Evolutionary conservation across 2,113 vertebrate species (phyloP).

Genomic region (Rostratula benghalensis): DNA sequence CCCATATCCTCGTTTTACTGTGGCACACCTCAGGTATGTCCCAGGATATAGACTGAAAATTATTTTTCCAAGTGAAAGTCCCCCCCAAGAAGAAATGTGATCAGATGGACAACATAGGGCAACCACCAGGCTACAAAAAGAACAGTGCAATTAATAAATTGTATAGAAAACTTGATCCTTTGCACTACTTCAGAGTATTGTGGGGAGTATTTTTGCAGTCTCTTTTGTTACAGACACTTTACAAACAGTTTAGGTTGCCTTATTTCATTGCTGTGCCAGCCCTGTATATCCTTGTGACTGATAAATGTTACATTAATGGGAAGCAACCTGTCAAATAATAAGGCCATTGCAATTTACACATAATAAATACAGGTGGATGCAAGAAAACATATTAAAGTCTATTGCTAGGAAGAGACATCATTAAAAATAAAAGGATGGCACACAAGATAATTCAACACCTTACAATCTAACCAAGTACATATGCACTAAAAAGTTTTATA

Average conservation of each 20-base stretch:
- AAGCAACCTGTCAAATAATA: not conserved
- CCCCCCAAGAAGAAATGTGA: not conserved
- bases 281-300: not conserved
- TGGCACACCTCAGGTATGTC: not conserved
- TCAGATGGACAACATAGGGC: not conserved
- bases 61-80: not conserved
- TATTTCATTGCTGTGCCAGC: not conserved
- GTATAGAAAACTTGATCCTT: not conserved
- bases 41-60: not conserved
- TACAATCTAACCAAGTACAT: not conserved
- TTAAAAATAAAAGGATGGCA: not conserved
- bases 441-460: not conserved
- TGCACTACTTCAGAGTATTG: not conserved
- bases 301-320: not conserved
- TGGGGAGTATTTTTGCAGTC: slow-evolving; percentile 5
- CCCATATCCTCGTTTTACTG: not conserved
- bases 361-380: not conserved
- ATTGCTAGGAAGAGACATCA: not conserved
- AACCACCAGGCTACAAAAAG: not conserved
- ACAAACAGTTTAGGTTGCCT: not conserved
- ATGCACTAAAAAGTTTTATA: not conserved
- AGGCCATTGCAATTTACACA: not conserved
- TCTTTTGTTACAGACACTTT: slow-evolving; percentile 7
- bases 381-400: not conserved
- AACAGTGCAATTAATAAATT: not conserved